Evolutionary conservation across 2,113 vertebrate species (phyloP).

Genomic region (Phyllostomus hastatus): DNA sequence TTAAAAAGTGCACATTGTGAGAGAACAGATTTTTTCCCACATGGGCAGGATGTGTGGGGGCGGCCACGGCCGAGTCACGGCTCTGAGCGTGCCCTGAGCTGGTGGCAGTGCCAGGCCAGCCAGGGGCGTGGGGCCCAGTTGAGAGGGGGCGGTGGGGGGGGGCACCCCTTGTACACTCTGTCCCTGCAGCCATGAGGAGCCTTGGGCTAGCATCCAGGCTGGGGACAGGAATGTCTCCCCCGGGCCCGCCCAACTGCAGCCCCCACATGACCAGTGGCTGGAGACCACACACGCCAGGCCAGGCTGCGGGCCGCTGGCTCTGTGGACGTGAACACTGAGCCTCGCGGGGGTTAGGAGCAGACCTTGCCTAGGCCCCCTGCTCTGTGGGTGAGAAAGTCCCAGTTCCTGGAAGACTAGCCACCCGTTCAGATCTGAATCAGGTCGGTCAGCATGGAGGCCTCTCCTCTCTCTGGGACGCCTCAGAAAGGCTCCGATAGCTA

Average conservation of each 20-base stretch:
- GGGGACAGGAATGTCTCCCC: neutral
- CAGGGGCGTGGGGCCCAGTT: accelerated
- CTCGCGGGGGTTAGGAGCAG: neutral
- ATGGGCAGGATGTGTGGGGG: neutral
- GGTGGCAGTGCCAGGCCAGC: neutral
- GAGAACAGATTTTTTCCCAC: neutral
- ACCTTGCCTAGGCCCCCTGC: neutral
- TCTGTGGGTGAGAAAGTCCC: neutral
- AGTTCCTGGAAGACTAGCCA: neutral
- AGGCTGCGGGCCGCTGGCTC: neutral
- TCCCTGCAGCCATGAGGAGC: neutral
- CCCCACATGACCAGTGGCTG: neutral
- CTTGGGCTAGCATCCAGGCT: neutral
- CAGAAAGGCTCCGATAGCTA: neutral
- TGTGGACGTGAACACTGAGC: neutral
- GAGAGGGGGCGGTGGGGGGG: neutral
- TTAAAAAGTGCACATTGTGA: neutral
- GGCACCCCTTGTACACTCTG: neutral
- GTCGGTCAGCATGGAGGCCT: accelerated
- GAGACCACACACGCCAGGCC: neutral
- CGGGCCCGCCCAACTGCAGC: neutral
- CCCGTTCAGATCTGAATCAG: neutral
- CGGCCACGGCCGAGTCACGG: neutral
- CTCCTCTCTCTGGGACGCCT: neutral
- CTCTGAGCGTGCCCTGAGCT: neutral